Conservation (phyloP, 2,888 invertebrate genomes). For the Gari tellinella region DNA sequence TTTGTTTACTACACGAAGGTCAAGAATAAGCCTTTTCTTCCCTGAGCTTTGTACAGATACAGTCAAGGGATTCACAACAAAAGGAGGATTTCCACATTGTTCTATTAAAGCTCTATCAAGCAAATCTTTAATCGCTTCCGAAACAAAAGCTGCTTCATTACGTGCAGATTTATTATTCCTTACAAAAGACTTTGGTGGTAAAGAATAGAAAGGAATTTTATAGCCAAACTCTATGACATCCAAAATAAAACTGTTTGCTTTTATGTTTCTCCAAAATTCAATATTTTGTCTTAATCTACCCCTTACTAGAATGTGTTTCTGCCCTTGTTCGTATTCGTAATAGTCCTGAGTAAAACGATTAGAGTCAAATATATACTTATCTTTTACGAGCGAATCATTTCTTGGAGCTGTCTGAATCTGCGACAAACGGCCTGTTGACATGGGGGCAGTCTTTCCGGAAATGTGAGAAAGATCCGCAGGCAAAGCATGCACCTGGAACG, state of each 20-base stretch:
- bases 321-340: constrained; percentile 47
- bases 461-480: constrained; percentile 33
- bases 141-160: constrained; percentile 13
- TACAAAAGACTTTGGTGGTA: constrained; percentile 3
- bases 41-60: constrained; percentile 23
- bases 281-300: no score
- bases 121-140: constrained; percentile 25
- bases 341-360: constrained; percentile 32
- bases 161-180: constrained; percentile 24
- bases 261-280: no score
- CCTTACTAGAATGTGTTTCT: constrained; percentile 38
- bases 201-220: constrained; percentile 21
- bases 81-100: constrained; percentile 1
- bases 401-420: no score
- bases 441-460: constrained; percentile 27
- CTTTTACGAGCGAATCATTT: constrained; percentile 11
- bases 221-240: constrained; percentile 27
- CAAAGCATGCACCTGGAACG: constrained; percentile 30
- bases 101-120: constrained; percentile 13
- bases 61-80: constrained; percentile 16
- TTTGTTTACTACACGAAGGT: constrained; percentile 15
- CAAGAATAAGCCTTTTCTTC: constrained; percentile 22
- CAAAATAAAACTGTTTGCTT: constrained; percentile 16
- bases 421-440: no score
- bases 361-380: constrained; percentile 37